Base-by-base conservation (phyloP, 2,797 vertebrate species). In the Mormyrus proboscirostris region DNA sequence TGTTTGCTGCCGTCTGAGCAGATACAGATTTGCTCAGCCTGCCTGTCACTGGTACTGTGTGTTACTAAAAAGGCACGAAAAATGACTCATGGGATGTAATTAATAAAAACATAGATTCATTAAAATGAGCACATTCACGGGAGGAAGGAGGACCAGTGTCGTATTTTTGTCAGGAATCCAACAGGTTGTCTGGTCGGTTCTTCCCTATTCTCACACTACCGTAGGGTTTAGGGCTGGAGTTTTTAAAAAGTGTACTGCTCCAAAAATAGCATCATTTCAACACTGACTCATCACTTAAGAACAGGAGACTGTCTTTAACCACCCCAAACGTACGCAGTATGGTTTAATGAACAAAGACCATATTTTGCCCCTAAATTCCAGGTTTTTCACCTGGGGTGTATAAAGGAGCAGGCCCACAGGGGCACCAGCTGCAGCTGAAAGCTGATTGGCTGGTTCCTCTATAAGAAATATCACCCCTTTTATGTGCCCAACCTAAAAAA, bases 271-370 rank as follows among this genome's bases (percentile, higher is more conserved):
- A 12, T 49, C 1, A 33, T 83, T 53, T 86, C 8, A 25, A 14
- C 25, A 51, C 3, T 82, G 50, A 49, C 84, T 86, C 84, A 51
- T 53, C 47, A 86, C 41, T 38, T 53, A 57, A 86, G 22, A 55
- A 55, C 50, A n/a, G 22, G 2, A 55, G 25, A 29, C 33, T 83
- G 2, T 86, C 49, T 79, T 86, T 90, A 89, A 53, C 85, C 62
- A 59, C 19, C 55, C 88, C 85, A 88, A 88, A 86, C 85, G 59
- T 90, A 89, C 59, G 76, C 89, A 89, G 29, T 33, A 14, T 29
- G 22, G 84, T 41, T 57, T 38, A 38, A 33, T 57, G 51, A 86
- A 33, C 14, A 53, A 86, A 51, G 51, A 55, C 14, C 51, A 33
- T 29, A 53, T 33, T 16, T 12, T 53, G 49, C 19, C 29, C 4